Percentiles rank a stretch among this genome's conserved stretches.
Evolutionary conservation across 2,888 invertebrate species (phyloP).

Genomic region (Lissonota sp.): DNA sequence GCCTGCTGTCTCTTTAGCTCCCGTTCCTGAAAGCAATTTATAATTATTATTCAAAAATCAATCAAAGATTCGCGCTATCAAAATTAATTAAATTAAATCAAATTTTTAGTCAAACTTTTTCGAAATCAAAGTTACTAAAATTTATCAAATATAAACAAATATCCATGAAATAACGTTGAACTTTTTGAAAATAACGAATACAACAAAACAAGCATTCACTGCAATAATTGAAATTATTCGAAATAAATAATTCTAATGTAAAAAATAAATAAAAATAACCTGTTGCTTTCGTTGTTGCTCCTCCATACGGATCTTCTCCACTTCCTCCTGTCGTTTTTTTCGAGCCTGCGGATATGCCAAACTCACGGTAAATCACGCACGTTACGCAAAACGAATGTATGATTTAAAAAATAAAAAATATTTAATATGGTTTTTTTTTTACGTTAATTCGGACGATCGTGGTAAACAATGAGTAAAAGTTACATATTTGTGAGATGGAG

Average conservation of each 20-base stretch:
- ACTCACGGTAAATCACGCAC: constrained; percentile 79
- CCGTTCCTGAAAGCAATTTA: constrained; percentile 89
- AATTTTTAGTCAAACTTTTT: neutral
- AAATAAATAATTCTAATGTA: too few relatives aligned
- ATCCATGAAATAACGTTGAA: too few relatives aligned
- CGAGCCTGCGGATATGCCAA: constrained; percentile 89
- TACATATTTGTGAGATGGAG: constrained; percentile 54
- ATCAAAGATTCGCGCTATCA: too few relatives aligned
- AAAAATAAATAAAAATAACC: constrained; percentile 85
- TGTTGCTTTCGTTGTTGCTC: constrained; percentile 94
- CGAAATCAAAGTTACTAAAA: too few relatives aligned
- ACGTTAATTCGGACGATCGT: constrained; percentile 57
- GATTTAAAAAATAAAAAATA: neutral
- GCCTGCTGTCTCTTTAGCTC: constrained; percentile 96
- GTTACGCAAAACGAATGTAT: constrained; percentile 57
- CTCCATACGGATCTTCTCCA: constrained; percentile 93
- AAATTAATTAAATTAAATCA: neutral
- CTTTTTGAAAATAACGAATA: too few relatives aligned
- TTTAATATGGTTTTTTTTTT: constrained; percentile 2
- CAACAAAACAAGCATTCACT: too few relatives aligned
- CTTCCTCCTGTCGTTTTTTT: constrained; percentile 93
- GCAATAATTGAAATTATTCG: too few relatives aligned
- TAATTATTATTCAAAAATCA: constrained; percentile 8
- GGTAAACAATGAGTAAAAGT: constrained; percentile 63
- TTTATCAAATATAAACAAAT: too few relatives aligned